Conservation (phyloP, 1,140 invertebrate species). For the Mercenaria mercenaria region DNA sequence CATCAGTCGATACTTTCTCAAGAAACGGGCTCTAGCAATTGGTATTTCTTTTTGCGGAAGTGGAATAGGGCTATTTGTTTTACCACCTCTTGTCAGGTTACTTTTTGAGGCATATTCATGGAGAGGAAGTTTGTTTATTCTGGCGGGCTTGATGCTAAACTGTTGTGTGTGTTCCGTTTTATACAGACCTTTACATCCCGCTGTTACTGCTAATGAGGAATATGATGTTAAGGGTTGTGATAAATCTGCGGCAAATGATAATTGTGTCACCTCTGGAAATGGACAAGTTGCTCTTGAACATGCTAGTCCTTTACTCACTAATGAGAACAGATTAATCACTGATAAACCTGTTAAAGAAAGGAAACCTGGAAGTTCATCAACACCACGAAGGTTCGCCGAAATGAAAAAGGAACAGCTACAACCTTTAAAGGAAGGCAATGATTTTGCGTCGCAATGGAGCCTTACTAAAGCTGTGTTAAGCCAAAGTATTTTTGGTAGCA, state of each 20-base stretch:
- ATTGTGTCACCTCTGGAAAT: not conserved
- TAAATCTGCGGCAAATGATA: not conserved
- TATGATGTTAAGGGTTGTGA: not conserved
- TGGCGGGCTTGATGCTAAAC: slow-evolving; percentile 95
- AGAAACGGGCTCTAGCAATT: slow-evolving; percentile 97
- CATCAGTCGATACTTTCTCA: slow-evolving; percentile 96
- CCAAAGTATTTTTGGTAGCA: slow-evolving; percentile 26
- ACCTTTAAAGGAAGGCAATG: not conserved
- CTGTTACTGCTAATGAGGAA: not conserved
- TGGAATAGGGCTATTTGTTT: slow-evolving; percentile 94
- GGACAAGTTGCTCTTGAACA: too few species aligned
- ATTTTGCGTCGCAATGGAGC: not conserved
- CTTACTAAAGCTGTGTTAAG: slow-evolving; percentile 20
- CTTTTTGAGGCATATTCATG: slow-evolving; percentile 90
- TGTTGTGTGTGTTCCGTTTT: slow-evolving; percentile 59
- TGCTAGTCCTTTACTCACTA: not conserved
- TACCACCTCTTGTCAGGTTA: slow-evolving; percentile 88
- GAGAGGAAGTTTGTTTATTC: slow-evolving; percentile 88
- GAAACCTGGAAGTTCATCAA: not conserved
- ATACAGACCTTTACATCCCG: slow-evolving; percentile 13
- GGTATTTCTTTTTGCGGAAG: slow-evolving; percentile 99
- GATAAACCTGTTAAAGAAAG: too few species aligned
- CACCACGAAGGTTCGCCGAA: slow-evolving; percentile 32
- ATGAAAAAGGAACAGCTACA: slow-evolving; percentile 6
- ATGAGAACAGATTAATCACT: not conserved